Percentiles rank a stretch among this genome's conserved stretches.
Conservation (phyloP, 2,888 invertebrate species). For the Hydraecia micacea region DNA sequence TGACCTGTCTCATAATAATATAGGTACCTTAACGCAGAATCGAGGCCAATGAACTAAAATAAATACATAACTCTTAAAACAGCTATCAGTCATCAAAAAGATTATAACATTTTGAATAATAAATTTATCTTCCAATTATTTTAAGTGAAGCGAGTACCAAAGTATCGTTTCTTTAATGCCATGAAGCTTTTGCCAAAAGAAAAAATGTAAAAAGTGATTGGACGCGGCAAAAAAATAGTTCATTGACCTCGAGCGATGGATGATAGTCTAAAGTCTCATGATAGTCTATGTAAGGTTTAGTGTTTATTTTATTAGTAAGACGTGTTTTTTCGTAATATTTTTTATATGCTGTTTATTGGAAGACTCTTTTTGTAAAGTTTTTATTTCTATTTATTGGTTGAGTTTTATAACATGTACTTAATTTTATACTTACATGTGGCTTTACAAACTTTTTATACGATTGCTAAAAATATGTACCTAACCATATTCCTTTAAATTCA, state of each 20-base stretch:
- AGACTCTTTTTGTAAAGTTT: background rate
- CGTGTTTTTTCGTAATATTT: slow-evolving; percentile 12
- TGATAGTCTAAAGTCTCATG: slow-evolving; percentile 8
- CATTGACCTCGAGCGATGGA: slow-evolving; percentile 45
- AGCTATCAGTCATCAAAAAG: slow-evolving; percentile 6
- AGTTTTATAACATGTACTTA: background rate
- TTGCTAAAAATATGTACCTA: background rate
- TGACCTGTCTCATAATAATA: slow-evolving; percentile 11
- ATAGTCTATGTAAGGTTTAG: slow-evolving; percentile 29
- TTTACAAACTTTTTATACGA: background rate
- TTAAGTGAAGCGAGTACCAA: slow-evolving; percentile 9
- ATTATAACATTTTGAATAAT: slow-evolving; percentile 14
- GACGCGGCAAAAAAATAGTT: slow-evolving; percentile 56
- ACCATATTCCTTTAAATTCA: slow-evolving; percentile 5
- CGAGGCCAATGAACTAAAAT: slow-evolving; percentile 27
- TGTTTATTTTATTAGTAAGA: slow-evolving; percentile 6
- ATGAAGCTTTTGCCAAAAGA: slow-evolving; percentile 49
- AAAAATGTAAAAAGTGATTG: slow-evolving; percentile 47
- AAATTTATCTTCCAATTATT: slow-evolving; percentile 24
- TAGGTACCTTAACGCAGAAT: background rate
- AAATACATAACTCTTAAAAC: slow-evolving; percentile 13
- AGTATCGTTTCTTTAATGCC: slow-evolving; percentile 14
- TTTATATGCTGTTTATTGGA: slow-evolving; percentile 15
- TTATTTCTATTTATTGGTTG: background rate
- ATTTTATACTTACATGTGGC: background rate